Evolutionary conservation across 2,113 vertebrate species (phyloP).

Genomic region (Tapirus terrestris): DNA sequence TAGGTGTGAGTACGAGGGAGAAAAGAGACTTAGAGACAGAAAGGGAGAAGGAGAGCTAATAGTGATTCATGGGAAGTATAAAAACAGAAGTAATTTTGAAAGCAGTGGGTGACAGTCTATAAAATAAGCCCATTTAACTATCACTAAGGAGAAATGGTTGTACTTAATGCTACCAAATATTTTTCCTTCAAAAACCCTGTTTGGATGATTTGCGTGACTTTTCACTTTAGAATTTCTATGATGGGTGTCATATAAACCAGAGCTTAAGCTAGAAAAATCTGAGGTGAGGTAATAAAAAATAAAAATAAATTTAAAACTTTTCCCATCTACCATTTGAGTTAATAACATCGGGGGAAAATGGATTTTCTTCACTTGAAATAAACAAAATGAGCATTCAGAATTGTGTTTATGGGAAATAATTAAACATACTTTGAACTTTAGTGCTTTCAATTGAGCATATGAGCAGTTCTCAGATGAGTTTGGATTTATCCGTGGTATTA

Average conservation of each 20-base stretch:
- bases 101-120: neutral
- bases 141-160: constrained; percentile 40
- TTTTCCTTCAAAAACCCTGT: constrained; percentile 46
- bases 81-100: constrained; percentile 60
- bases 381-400: constrained; percentile 44
- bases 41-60: neutral
- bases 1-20: constrained; percentile 27
- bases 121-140: constrained; percentile 43
- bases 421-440: constrained; percentile 32
- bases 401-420: constrained; percentile 55
- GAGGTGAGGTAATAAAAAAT: constrained; percentile 10
- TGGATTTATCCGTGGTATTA: constrained; percentile 46
- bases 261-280: constrained; percentile 45
- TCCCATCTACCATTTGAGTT: neutral
- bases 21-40: constrained; percentile 38
- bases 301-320: neutral
- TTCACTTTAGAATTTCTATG: constrained; percentile 54
- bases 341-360: constrained; percentile 49
- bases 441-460: constrained; percentile 43
- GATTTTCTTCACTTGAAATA: constrained; percentile 60
- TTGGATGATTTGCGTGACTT: constrained; percentile 43
- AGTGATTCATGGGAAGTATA: constrained; percentile 56
- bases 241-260: neutral
- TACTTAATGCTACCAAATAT: constrained; percentile 26
- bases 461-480: constrained; percentile 54